Percentiles rank a stretch among this genome's conserved stretches.
phyloP scores from a whole-genome alignment of 2,797 vertebrate species.

The Neosilurus mollespiculum region DNA sequence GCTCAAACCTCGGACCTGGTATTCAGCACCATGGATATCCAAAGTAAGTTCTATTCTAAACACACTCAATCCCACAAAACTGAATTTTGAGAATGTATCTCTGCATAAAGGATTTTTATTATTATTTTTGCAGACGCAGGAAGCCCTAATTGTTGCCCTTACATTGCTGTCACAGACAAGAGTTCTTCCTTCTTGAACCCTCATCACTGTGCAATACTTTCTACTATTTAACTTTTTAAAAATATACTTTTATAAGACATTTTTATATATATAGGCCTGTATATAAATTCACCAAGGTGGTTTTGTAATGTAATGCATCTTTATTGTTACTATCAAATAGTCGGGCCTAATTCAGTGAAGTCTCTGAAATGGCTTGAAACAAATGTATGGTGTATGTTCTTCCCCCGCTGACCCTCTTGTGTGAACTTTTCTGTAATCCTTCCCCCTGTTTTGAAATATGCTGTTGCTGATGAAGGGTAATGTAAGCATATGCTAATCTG shows the following conservation, averaged over 20 bases:
- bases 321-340: slow-evolving; percentile 47
- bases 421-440: slow-evolving; percentile 4
- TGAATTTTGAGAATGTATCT: background rate
- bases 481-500: slow-evolving; percentile 19
- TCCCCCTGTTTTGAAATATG: slow-evolving; percentile 7
- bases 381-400: slow-evolving; percentile 24
- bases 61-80: background rate
- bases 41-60: slow-evolving; percentile 76
- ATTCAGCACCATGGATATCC: slow-evolving; percentile 84
- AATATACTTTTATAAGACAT: slow-evolving; percentile 55
- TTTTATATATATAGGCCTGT: slow-evolving; percentile 47
- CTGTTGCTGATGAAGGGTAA: slow-evolving; percentile 12
- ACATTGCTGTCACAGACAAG: slow-evolving; percentile 50
- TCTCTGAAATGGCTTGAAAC: slow-evolving; percentile 9
- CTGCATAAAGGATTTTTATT: background rate
- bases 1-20: slow-evolving; percentile 86
- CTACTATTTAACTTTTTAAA: slow-evolving; percentile 57
- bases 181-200: slow-evolving; percentile 47
- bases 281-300: slow-evolving; percentile 64
- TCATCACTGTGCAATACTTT: slow-evolving; percentile 71
- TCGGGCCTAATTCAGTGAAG: slow-evolving; percentile 37
- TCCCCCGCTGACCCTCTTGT: slow-evolving; percentile 38
- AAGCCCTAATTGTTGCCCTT: slow-evolving; percentile 77
- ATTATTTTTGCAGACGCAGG: slow-evolving; percentile 78
- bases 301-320: slow-evolving; percentile 63